Evolutionary conservation across 2,113 vertebrate species (phyloP).

Genomic region (Edolisoma coerulescens): DNA sequence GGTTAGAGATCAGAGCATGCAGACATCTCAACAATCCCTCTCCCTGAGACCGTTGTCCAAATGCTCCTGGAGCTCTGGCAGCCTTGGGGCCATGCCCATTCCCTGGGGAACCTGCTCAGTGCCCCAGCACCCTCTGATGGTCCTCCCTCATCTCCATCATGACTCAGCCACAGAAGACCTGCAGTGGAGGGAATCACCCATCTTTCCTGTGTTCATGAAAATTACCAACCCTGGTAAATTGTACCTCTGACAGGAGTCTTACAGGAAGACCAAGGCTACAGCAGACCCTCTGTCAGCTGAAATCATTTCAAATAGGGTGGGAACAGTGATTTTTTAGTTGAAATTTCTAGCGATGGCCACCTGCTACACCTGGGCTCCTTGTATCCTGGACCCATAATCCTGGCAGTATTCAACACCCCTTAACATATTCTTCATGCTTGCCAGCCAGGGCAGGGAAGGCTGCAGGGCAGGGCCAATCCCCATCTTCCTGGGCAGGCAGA

Average conservation of each 20-base stretch:
- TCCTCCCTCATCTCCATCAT: neutral
- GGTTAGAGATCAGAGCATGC: neutral
- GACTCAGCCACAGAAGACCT: neutral
- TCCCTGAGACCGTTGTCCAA: neutral
- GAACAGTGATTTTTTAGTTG: neutral
- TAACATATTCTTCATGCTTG: neutral
- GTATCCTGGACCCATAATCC: neutral
- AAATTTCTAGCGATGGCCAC: neutral
- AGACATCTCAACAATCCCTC: neutral
- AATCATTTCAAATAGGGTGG: neutral
- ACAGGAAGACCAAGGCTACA: neutral
- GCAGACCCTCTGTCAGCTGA: neutral
- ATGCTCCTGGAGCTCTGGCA: neutral
- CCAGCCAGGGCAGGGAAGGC: neutral
- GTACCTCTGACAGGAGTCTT: neutral
- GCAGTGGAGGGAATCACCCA: neutral
- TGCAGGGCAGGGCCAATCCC: neutral
- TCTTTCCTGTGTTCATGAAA: neutral
- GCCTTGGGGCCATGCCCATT: neutral
- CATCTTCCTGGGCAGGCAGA: neutral
- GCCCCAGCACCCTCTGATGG: neutral
- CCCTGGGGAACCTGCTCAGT: neutral
- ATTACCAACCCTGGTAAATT: neutral
- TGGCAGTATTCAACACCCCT: neutral
- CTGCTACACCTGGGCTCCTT: neutral